Percentiles rank a stretch among this genome's conserved stretches.
These are phyloP conservation scores for Saturnia pavonia DNA, from an alignment of 2,888 invertebrate species.

Conservation along the genomic window DNA sequence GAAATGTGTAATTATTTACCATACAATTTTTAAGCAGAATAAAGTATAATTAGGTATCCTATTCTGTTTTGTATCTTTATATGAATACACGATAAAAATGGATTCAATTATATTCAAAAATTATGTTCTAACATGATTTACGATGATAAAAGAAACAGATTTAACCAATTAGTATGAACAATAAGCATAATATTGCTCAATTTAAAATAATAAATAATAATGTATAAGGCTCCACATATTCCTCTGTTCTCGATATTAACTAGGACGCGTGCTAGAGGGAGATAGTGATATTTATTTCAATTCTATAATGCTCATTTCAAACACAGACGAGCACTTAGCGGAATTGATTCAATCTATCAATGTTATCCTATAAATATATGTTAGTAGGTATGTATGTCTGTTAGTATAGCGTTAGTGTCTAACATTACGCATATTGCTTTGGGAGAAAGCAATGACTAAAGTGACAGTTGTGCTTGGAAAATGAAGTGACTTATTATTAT, in stretches of 20 bases:
- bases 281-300: slow-evolving; percentile 1
- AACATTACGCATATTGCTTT: not conserved
- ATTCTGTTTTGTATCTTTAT: not conserved
- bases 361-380: slow-evolving; percentile 5
- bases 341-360: not conserved
- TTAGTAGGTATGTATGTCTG: not conserved
- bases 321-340: not conserved
- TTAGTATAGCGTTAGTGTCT: not conserved
- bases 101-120: too few relatives aligned
- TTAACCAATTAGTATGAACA: not conserved
- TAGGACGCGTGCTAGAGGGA: not conserved
- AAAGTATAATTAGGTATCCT: too few relatives aligned
- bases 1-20: not conserved
- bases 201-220: not conserved
- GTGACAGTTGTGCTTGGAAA: too few relatives aligned
- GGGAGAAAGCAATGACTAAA: not conserved
- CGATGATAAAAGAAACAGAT: too few relatives aligned
- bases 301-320: not conserved
- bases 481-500: too few relatives aligned
- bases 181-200: not conserved
- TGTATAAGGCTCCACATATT: not conserved
- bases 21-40: too few relatives aligned
- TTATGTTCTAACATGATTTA: too few relatives aligned
- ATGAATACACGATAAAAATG: not conserved
- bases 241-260: not conserved